A percentile compares a stretch with the other conserved stretches of the same genome.
These are phyloP conservation scores for Poecile montanus DNA, from an alignment of 2,797 vertebrate species.

Conservation along the genomic window DNA sequence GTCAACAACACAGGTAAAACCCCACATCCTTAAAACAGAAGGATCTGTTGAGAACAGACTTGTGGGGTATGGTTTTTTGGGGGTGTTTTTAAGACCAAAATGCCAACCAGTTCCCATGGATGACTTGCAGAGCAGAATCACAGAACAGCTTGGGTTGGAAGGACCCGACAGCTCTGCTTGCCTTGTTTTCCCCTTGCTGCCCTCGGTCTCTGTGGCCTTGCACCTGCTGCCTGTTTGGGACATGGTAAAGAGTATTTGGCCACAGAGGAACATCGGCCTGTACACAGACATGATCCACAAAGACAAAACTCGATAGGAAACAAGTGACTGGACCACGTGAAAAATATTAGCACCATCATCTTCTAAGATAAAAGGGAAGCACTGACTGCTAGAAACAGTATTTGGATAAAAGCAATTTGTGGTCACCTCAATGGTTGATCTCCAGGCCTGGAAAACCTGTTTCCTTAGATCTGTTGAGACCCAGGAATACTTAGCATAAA, in stretches of 20 bases:
- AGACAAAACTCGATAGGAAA: neutral
- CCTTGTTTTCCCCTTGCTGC: neutral
- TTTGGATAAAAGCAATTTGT: neutral
- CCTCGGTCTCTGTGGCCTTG: neutral
- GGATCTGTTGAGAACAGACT: neutral
- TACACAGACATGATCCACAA: accelerated
- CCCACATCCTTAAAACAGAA: neutral
- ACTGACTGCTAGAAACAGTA: neutral
- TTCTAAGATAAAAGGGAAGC: neutral
- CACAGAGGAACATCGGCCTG: accelerated
- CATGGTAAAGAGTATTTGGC: neutral
- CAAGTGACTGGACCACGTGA: neutral
- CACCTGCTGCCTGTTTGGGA: neutral
- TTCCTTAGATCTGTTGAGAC: neutral
- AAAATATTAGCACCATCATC: neutral
- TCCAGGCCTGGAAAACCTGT: neutral
- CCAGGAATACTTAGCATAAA: neutral
- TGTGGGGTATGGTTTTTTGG: neutral
- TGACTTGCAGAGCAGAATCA: neutral
- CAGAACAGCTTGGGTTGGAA: neutral
- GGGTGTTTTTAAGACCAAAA: neutral
- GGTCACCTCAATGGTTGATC: neutral
- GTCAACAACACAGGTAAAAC: neutral
- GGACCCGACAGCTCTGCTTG: neutral
- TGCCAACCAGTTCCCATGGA: neutral